phyloP scores from a whole-genome alignment of 2,113 vertebrate species.

The Parus major region DNA sequence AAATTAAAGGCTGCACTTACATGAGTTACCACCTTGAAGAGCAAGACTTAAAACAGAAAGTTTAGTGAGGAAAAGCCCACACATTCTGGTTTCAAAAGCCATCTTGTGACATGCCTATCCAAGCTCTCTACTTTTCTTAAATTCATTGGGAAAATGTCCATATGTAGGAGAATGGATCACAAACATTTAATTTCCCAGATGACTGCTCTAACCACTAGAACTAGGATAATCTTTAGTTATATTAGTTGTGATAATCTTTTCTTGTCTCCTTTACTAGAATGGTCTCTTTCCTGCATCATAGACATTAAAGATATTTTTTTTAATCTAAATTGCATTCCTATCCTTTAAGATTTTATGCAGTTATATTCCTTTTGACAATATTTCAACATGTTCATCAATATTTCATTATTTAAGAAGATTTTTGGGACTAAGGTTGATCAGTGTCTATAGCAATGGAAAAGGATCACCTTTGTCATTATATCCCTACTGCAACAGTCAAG shows the following conservation, averaged over 20 bases:
- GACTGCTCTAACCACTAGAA: background rate
- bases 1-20: background rate
- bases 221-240: background rate
- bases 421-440: background rate
- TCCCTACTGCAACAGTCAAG: background rate
- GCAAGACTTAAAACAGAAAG: background rate
- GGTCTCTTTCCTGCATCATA: background rate
- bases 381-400: background rate
- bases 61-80: background rate
- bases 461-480: background rate
- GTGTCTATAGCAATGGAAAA: background rate
- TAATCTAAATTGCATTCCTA: fast-evolving
- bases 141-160: background rate
- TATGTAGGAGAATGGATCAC: background rate
- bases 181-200: background rate
- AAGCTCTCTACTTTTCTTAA: background rate
- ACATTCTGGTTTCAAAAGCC: background rate
- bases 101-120: background rate
- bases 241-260: background rate
- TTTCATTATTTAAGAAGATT: background rate
- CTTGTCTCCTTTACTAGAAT: background rate
- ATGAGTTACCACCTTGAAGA: background rate
- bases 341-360: background rate
- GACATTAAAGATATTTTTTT: background rate
- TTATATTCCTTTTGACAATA: background rate